These are phyloP conservation scores for Chloebia gouldiae DNA, from an alignment of 2,113 vertebrate genomes.

Conservation along the genomic window DNA sequence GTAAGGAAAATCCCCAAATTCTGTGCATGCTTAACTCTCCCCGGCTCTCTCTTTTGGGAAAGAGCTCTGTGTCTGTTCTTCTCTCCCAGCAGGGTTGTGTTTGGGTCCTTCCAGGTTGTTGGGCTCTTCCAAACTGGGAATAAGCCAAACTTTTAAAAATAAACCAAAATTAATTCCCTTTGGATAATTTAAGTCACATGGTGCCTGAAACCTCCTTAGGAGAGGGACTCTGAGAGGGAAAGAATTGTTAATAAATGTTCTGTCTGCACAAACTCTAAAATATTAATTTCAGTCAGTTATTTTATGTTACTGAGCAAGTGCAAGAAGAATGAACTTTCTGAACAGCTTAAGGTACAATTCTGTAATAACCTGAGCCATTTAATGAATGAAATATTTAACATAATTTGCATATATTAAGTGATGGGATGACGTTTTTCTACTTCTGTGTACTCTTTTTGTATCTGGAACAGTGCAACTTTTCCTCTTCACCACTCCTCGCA, in stretches of 20 bases:
- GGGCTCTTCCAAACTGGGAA: background rate
- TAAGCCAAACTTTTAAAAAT: background rate
- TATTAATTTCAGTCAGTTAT: constrained; percentile 60
- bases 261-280: constrained; percentile 72
- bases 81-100: background rate
- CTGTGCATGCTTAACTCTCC: background rate
- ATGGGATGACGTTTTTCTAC: background rate
- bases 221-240: constrained; percentile 69
- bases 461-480: background rate
- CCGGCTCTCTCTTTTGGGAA: background rate
- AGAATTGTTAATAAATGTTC: constrained; percentile 79
- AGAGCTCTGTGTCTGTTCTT: background rate
- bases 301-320: constrained; percentile 37
- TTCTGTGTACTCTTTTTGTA: background rate
- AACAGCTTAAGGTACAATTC: constrained; percentile 53
- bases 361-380: constrained; percentile 53
- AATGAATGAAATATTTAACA: constrained; percentile 69
- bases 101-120: background rate
- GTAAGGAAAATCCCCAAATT: background rate
- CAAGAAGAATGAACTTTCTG: constrained; percentile 62
- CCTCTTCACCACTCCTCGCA: no score
- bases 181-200: background rate
- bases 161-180: background rate
- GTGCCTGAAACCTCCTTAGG: background rate
- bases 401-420: constrained; percentile 43